Evolutionary conservation across 2,113 vertebrate species (phyloP).

Genomic region (Spheniscus mendiculus): DNA sequence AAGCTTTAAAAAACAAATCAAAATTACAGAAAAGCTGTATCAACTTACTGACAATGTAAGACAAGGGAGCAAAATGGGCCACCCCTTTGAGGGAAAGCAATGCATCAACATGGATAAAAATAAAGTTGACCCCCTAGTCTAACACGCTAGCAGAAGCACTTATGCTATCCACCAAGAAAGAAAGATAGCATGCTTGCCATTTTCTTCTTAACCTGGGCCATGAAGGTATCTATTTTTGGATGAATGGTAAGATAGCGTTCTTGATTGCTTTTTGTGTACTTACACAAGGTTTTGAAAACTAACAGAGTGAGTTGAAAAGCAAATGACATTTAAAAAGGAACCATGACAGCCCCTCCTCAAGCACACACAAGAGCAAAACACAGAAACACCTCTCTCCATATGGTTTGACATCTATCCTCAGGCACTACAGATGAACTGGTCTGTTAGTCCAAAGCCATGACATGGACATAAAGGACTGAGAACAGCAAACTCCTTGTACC

Average conservation of each 20-base stretch:
- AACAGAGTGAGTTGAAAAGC: fast-evolving
- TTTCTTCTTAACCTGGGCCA: neutral
- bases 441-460: neutral
- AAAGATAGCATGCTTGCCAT: neutral
- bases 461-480: neutral
- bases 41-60: neutral
- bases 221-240: fast-evolving
- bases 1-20: neutral
- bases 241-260: neutral
- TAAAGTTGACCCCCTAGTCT: neutral
- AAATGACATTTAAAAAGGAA: neutral
- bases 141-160: neutral
- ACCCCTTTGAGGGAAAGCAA: neutral
- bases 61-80: fast-evolving
- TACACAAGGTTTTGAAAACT: neutral
- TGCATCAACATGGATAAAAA: neutral
- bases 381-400: fast-evolving
- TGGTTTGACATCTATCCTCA: fast-evolving
- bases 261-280: neutral
- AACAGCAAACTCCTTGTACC: neutral
- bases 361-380: neutral
- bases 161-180: neutral
- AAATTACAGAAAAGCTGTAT: neutral
- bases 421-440: neutral
- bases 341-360: neutral